phyloP scores from a whole-genome alignment of 2,797 vertebrate genomes.

The Glossophaga mutica region DNA sequence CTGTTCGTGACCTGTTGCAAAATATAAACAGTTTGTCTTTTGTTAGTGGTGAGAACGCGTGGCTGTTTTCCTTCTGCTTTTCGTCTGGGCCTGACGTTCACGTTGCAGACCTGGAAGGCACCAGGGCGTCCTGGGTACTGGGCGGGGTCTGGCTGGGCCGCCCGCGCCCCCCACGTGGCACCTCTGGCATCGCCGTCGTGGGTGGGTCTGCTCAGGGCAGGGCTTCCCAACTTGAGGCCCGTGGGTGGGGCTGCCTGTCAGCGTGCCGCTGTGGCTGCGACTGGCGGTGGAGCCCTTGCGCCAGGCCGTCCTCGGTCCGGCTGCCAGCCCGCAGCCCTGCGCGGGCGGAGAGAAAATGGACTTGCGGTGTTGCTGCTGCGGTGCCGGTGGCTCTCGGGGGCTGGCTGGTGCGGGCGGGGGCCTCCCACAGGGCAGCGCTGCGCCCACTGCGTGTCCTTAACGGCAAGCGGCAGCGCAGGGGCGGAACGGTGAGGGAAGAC shows the following conservation, averaged over 20 bases:
- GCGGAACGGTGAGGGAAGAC: too few relatives aligned
- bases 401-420: too few relatives aligned
- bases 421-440: too few relatives aligned
- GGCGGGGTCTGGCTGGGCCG: fast-evolving
- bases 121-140: fast-evolving
- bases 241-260: fast-evolving
- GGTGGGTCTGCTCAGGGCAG: too few relatives aligned
- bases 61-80: neutral
- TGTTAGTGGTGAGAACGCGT: neutral
- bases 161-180: too few relatives aligned
- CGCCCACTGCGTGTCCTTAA: too few relatives aligned
- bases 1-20: neutral
- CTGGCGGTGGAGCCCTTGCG: fast-evolving
- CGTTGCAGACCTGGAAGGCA: neutral
- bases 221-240: too few relatives aligned
- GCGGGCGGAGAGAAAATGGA: neutral
- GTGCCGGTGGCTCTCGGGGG: fast-evolving
- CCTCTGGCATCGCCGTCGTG: too few relatives aligned
- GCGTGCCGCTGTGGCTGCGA: fast-evolving
- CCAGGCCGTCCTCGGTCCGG: neutral
- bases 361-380: fast-evolving
- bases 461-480: too few relatives aligned
- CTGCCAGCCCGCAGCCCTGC: fast-evolving
- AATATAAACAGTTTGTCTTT: too few relatives aligned
- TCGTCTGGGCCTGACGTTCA: fast-evolving